These are phyloP conservation scores for Micrasema minimum DNA, from an alignment of 1,140 invertebrate genomes.

Conservation along the genomic window DNA sequence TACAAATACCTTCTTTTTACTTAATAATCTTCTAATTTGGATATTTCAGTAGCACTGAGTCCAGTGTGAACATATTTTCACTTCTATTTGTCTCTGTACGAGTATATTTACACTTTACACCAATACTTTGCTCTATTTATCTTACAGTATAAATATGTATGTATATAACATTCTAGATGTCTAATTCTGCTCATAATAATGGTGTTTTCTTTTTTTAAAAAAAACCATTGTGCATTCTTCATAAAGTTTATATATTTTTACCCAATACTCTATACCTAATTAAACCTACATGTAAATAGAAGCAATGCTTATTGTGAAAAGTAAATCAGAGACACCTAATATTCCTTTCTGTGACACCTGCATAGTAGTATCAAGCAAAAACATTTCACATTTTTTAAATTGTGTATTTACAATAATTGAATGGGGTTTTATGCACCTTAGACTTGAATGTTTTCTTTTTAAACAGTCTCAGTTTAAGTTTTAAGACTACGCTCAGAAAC, in stretches of 20 bases:
- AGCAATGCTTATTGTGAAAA: conserved; percentile 29
- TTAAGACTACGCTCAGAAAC: background rate
- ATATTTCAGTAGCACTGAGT: conserved; percentile 47
- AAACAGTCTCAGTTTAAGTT: conserved; percentile 18
- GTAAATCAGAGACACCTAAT: conserved; percentile 42
- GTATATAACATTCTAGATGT: no score
- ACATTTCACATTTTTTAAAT: conserved; percentile 46
- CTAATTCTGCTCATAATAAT: no score
- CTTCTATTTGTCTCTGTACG: conserved; percentile 26
- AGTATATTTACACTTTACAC: no score
- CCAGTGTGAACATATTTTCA: conserved; percentile 47
- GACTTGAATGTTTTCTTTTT: conserved; percentile 52
- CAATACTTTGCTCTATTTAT: conserved; percentile 28
- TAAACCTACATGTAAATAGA: conserved; percentile 20
- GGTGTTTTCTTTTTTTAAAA: no score
- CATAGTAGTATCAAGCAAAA: conserved; percentile 46
- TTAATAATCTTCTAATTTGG: conserved; percentile 37
- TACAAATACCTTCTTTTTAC: conserved; percentile 50
- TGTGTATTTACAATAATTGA: conserved; percentile 50
- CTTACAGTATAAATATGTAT: background rate
- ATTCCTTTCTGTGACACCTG: conserved; percentile 34
- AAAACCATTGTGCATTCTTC: no score
- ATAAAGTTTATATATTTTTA: no score
- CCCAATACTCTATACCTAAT: no score
- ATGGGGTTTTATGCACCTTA: conserved; percentile 54